Evolutionary conservation across 2,888 invertebrate species (phyloP).

Genomic region (Brenthis ino): DNA sequence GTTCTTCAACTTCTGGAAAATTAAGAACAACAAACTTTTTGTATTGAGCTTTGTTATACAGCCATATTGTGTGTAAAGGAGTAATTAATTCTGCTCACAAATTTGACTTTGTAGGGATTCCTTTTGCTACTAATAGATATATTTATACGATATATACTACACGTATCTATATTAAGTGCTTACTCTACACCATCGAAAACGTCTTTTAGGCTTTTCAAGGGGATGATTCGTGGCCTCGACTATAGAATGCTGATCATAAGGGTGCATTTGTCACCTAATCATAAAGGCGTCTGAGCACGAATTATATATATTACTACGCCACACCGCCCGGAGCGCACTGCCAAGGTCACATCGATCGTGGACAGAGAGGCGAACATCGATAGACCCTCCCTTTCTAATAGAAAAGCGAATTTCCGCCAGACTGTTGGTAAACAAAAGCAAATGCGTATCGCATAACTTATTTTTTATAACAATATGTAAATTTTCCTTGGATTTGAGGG

Average conservation of each 20-base stretch:
- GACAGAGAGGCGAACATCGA: constrained; percentile 42
- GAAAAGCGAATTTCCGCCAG: constrained; percentile 35
- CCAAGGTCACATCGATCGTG: constrained; percentile 76
- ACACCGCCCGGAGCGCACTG: constrained; percentile 52
- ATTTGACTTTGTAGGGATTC: no score
- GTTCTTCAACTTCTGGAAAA: background rate
- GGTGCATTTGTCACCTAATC: constrained; percentile 31
- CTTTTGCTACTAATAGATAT: no score
- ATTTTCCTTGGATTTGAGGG: background rate
- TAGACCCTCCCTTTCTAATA: constrained; percentile 29
- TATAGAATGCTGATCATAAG: background rate
- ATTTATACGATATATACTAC: no score
- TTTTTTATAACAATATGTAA: background rate
- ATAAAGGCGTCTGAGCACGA: constrained; percentile 31
- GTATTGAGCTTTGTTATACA: background rate
- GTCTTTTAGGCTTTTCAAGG: background rate
- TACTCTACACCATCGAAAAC: background rate
- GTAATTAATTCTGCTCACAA: no score
- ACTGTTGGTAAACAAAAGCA: constrained; percentile 59
- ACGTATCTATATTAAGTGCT: no score
- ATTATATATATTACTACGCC: constrained; percentile 42
- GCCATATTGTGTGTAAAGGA: no score
- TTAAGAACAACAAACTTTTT: background rate
- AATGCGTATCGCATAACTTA: constrained; percentile 11
- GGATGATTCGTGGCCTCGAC: constrained; percentile 1